Percentiles rank a stretch among this genome's conserved stretches.
Conservation (phyloP, 2,113 vertebrate genomes). For the Opisthocomus hoazin region DNA sequence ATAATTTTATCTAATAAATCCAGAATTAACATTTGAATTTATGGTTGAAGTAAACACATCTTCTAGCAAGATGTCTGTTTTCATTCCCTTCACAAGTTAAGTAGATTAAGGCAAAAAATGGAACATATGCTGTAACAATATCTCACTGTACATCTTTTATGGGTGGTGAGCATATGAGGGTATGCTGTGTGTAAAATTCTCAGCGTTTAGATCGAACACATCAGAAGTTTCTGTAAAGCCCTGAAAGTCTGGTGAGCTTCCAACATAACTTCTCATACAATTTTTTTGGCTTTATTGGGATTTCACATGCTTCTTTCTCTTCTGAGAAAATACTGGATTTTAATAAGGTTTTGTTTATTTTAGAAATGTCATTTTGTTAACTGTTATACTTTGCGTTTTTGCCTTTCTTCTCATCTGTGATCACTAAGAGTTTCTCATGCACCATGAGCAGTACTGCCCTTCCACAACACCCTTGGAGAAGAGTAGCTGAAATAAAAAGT, state of each 20-base stretch:
- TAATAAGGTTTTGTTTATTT: conserved; percentile 24
- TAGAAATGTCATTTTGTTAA: conserved; percentile 13
- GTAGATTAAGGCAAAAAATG: conserved; percentile 31
- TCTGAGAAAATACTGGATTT: conserved; percentile 14
- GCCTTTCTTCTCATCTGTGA: background rate
- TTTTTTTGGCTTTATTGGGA: background rate
- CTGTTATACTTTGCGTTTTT: background rate
- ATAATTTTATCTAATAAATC: conserved; percentile 41
- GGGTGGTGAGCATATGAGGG: background rate
- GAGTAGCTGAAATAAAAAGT: background rate
- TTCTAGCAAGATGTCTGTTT: conserved; percentile 45
- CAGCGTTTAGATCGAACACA: background rate
- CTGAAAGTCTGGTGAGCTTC: conserved; percentile 12
- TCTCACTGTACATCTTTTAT: conserved; percentile 10
- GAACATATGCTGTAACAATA: conserved; percentile 35
- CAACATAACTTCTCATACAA: background rate
- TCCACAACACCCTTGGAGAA: background rate
- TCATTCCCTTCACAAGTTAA: conserved; percentile 34
- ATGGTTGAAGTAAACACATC: conserved; percentile 34
- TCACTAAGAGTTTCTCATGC: background rate
- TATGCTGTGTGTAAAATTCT: conserved; percentile 24
- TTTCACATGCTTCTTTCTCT: conserved; percentile 12
- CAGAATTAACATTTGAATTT: conserved; percentile 50
- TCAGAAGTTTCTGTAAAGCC: background rate
- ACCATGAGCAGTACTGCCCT: background rate